Evolutionary conservation across 2,888 invertebrate species (phyloP).

Genomic region (Melinopterus prodromus): DNA sequence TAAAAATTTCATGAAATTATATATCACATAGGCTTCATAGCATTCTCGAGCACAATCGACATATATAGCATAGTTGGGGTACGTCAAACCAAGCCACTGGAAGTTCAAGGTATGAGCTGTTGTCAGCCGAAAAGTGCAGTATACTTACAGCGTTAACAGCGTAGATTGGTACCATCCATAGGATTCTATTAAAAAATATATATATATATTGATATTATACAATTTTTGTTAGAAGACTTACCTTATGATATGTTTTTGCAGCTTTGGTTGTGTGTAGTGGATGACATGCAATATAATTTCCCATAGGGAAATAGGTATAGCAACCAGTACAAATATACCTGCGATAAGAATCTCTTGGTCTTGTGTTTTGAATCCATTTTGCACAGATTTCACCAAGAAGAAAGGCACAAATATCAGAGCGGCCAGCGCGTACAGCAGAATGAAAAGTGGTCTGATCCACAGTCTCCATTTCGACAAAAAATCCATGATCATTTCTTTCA

Average conservation of each 20-base stretch:
- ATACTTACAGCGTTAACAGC: conserved; percentile 88
- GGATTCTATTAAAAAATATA: conserved; percentile 69
- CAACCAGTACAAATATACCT: conserved; percentile 90
- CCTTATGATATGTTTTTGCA: conserved; percentile 95
- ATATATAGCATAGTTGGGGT: conserved; percentile 89
- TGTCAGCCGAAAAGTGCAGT: conserved; percentile 15
- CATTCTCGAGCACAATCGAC: conserved; percentile 93
- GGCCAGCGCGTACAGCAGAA: conserved; percentile 80
- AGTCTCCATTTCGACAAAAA: conserved; percentile 74
- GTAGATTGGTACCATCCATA: conserved; percentile 99
- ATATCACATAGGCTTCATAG: conserved; percentile 97
- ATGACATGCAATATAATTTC: conserved; percentile 94
- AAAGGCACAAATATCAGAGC: conserved; percentile 86
- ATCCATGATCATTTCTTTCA: conserved; percentile 41
- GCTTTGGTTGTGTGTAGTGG: conserved; percentile 88
- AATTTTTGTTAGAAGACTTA: conserved; percentile 52
- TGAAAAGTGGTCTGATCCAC: conserved; percentile 89
- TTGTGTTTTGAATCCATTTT: conserved; percentile 79
- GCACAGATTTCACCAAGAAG: conserved; percentile 80
- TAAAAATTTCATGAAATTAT: conserved; percentile 96
- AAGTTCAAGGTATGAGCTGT: conserved; percentile 40
- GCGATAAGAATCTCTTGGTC: conserved; percentile 86
- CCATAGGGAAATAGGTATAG: conserved; percentile 93
- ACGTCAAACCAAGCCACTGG: conserved; percentile 88
- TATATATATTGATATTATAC: not conserved